Base-by-base conservation (phyloP, 35 echinoderm and acorn worm genomes). In the Diadema setosum region DNA sequence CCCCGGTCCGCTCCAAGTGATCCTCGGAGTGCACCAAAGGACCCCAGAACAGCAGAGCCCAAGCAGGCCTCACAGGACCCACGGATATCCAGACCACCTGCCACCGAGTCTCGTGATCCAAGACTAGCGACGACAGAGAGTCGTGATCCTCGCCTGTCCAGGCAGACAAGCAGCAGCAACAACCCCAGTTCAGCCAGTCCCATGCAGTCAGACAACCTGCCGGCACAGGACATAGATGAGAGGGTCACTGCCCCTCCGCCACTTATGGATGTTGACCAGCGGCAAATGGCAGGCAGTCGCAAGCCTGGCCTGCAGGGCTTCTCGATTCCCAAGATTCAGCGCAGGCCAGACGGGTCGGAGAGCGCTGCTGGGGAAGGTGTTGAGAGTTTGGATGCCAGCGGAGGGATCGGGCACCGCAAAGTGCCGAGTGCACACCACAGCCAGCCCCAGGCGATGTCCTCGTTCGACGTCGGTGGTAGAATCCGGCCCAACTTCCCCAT, bases 361-460 rank as follows among this genome's bases (percentile, higher is more conserved):
- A 81, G 59, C 5, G 88, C 83, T 44, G 48, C 88, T 3, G 70
- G 80, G 32, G 70, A 57, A 11, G 64, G 78, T 1, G 26, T 5
- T 2, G 69, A 87, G 30, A 63, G 12, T n/a, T 42, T 76, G 26
- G 39, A 36, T 20, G 35, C 48, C n/a, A 52, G 36, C 34, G 81
- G 55, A 50, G 84, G 56, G 55, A 87, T 95, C 9, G 84, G 55
- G 31, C 87, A 87, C 29, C 88, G 85, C n/a, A 83, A 82, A 46
- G 83, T 91, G 7, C 89, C 89, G n/a, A 86, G 85, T 67, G 90
- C 90, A 14, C 89, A 96, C 42, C 91, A 92, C 48, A 64, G 94
- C 25, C 25, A 63, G 20, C 83, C 64, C 5, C 90, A 85, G 36
- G 83, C 33, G 31, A 75, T 67, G 5, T 25, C 46, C 20, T 91